Conservation (phyloP, 2,888 invertebrate genomes). For the Alcis repandata region DNA sequence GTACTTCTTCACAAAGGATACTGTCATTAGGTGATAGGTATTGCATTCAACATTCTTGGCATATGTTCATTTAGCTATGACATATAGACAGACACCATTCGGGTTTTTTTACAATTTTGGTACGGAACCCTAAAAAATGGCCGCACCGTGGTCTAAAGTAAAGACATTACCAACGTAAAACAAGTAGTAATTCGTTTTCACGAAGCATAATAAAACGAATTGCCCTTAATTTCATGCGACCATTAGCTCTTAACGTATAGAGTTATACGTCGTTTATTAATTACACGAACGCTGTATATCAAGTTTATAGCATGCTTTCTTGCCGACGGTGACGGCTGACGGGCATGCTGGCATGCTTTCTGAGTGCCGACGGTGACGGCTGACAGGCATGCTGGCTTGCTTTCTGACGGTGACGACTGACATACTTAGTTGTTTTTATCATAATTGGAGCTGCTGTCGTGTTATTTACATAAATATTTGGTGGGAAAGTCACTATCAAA, state of each 20-base stretch:
- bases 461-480: not conserved
- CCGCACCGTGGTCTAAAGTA: conserved; percentile 5
- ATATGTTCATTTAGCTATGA: too few relatives aligned
- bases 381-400: conserved; percentile 26
- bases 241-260: conserved; percentile 51
- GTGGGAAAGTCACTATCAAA: not conserved
- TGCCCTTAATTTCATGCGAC: conserved; percentile 70
- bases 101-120: too few relatives aligned
- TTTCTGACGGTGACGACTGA: conserved; percentile 28
- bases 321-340: conserved; percentile 30
- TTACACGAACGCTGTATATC: conserved; percentile 51
- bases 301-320: conserved; percentile 46
- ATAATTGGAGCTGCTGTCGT: not conserved
- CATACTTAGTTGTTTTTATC: not conserved
- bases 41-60: too few relatives aligned
- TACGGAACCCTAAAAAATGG: too few relatives aligned
- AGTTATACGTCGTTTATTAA: conserved; percentile 50
- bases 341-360: conserved; percentile 32
- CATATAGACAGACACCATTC: too few relatives aligned
- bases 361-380: conserved; percentile 29
- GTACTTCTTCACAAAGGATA: too few relatives aligned
- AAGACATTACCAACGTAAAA: conserved; percentile 48
- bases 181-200: conserved; percentile 57
- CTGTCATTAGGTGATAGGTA: too few relatives aligned
- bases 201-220: conserved; percentile 64